Evolutionary conservation across 92 coral and sea anemone genomes (phyloP).

Genomic region (Pocillopora grandis): DNA sequence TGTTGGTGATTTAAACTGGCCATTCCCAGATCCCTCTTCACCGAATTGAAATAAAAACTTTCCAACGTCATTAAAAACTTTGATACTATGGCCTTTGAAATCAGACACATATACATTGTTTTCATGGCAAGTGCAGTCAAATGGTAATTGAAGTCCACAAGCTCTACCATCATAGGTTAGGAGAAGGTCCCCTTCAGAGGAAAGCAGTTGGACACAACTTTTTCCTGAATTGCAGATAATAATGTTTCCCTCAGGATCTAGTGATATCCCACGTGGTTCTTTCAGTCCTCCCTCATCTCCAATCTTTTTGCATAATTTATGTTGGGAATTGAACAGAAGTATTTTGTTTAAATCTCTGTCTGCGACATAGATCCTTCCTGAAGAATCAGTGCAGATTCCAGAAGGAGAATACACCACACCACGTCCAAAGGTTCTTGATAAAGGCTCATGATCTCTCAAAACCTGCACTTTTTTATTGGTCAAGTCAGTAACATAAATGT

Average conservation of each 20-base stretch:
- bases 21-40: constrained; percentile 8
- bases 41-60: constrained; percentile 28
- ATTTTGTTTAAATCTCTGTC: neutral
- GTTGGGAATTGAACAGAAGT: too few relatives aligned
- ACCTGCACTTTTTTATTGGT: constrained; percentile 46
- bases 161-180: neutral
- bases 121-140: constrained; percentile 25
- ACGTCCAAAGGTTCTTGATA: constrained; percentile 24
- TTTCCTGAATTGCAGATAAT: too few relatives aligned
- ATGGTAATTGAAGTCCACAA: constrained; percentile 7
- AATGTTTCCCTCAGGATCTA: too few relatives aligned
- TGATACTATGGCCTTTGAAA: neutral
- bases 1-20: constrained; percentile 29
- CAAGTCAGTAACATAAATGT: constrained; percentile 40
- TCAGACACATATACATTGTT: constrained; percentile 45
- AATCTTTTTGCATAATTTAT: too few relatives aligned
- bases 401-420: neutral
- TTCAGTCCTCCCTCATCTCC: too few relatives aligned
- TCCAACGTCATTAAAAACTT: constrained; percentile 18
- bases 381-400: neutral
- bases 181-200: too few relatives aligned
- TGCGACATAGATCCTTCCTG: neutral
- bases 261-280: too few relatives aligned
- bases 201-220: too few relatives aligned
- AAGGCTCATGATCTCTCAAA: constrained; percentile 21